A percentile compares a stretch with the other conserved stretches of the same genome.
Conservation (phyloP, 1,140 invertebrate species). For the Hylaeus anthracinus region DNA sequence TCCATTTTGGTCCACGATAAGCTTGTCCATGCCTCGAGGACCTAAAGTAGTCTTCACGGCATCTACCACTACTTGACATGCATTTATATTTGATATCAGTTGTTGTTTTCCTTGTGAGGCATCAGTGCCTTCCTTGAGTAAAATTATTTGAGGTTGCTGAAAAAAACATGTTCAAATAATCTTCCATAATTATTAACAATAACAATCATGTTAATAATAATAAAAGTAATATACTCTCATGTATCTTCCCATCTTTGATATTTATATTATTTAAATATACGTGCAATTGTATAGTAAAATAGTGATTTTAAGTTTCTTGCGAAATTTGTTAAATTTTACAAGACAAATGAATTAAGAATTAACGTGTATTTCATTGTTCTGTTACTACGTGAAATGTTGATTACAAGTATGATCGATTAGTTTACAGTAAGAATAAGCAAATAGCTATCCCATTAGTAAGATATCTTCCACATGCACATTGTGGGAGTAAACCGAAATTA, state of each 20-base stretch:
- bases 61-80: slow-evolving; percentile 98
- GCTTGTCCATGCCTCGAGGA: slow-evolving; percentile 99
- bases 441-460: neutral
- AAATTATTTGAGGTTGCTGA: slow-evolving; percentile 98
- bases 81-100: slow-evolving; percentile 99
- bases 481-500: slow-evolving; percentile 45
- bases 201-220: slow-evolving; percentile 17
- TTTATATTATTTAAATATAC: slow-evolving; percentile 23
- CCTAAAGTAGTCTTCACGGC: slow-evolving; percentile 98
- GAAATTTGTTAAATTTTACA: neutral
- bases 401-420: neutral
- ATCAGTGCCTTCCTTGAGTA: slow-evolving; percentile 99
- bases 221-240: slow-evolving; percentile 51
- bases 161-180: slow-evolving; percentile 66
- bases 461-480: neutral
- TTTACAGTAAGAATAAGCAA: neutral
- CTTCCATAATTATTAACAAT: neutral
- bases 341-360: slow-evolving; percentile 24
- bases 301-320: neutral
- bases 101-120: slow-evolving; percentile 97
- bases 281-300: neutral
- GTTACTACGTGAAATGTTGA: neutral
- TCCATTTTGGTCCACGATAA: slow-evolving; percentile 94
- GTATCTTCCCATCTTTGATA: slow-evolving; percentile 60
- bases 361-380: slow-evolving; percentile 2